These are phyloP conservation scores for Charaxes varanes DNA, from an alignment of 1,140 invertebrate species.

Conservation along the genomic window DNA sequence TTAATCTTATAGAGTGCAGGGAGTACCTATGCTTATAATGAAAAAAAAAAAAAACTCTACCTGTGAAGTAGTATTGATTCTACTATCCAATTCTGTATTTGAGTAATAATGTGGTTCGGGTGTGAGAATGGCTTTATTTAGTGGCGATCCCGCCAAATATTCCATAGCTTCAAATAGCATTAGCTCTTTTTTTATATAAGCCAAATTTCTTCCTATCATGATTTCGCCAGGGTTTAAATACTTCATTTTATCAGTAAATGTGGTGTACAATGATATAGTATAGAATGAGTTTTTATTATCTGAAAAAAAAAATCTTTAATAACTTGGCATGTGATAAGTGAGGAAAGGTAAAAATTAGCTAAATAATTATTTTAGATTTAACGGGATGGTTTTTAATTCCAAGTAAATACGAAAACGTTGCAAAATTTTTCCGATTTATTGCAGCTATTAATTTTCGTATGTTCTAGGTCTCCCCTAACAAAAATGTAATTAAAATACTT, in stretches of 20 bases:
- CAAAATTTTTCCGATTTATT: too few relatives aligned
- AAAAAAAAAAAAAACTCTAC: constrained; percentile 4
- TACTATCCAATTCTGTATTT: constrained; percentile 14
- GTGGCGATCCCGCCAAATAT: constrained; percentile 41
- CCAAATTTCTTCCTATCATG: constrained; percentile 35
- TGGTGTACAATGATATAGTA: constrained; percentile 39
- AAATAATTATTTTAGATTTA: too few relatives aligned
- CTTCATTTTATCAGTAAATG: constrained; percentile 42
- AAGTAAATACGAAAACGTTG: too few relatives aligned
- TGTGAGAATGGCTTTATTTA: constrained; percentile 43
- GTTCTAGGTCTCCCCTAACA: too few relatives aligned
- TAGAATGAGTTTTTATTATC: constrained; percentile 45
- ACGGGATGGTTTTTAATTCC: too few relatives aligned
- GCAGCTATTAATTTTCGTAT: too few relatives aligned
- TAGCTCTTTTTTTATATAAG: constrained; percentile 56
- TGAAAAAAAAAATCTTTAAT: constrained; percentile 37
- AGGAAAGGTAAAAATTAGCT: too few relatives aligned
- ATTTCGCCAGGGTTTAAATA: constrained; percentile 35
- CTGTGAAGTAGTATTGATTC: constrained; percentile 11
- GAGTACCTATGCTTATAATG: too few relatives aligned
- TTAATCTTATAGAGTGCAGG: too few relatives aligned
- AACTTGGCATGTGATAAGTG: too few relatives aligned
- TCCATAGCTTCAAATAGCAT: constrained; percentile 60
- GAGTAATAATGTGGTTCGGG: constrained; percentile 42
- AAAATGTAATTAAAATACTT: too few relatives aligned